Percentiles rank a stretch among this genome's conserved stretches.
Evolutionary conservation across 2,888 invertebrate genomes (phyloP).

Genomic region (Eristalis intricaria): DNA sequence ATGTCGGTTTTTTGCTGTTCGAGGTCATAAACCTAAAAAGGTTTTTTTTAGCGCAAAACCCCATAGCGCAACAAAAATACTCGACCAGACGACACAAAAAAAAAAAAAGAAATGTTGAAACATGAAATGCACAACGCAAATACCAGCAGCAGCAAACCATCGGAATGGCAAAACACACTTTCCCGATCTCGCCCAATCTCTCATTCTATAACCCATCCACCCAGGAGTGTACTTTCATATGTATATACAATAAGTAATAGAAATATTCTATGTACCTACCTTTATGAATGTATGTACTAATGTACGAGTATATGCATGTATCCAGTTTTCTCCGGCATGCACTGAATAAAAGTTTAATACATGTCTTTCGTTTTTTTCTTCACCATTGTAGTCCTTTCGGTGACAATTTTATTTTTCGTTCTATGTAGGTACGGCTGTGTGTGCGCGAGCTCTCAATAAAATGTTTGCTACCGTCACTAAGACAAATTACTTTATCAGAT

Average conservation of each 20-base stretch:
- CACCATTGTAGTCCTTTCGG: constrained; percentile 16
- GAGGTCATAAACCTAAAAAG: constrained; percentile 61
- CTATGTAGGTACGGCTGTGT: constrained; percentile 14
- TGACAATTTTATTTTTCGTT: constrained; percentile 65
- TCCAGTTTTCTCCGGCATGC: constrained; percentile 49
- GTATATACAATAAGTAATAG: constrained; percentile 47
- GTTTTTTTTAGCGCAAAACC: constrained; percentile 37
- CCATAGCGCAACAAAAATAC: constrained; percentile 13
- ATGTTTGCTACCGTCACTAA: constrained; percentile 72
- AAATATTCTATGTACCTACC: constrained; percentile 62
- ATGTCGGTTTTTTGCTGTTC: constrained; percentile 55
- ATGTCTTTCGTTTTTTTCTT: constrained; percentile 37
- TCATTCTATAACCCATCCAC: not conserved
- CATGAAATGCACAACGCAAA: constrained; percentile 24
- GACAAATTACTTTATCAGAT: constrained; percentile 73
- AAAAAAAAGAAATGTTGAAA: constrained; percentile 8
- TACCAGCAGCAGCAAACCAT: constrained; percentile 29
- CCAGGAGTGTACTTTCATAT: not conserved
- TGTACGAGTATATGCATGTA: not conserved
- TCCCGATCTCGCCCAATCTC: constrained; percentile 10
- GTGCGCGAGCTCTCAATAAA: constrained; percentile 63
- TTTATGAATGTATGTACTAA: constrained; percentile 12
- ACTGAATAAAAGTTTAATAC: constrained; percentile 64
- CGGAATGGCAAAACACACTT: constrained; percentile 22
- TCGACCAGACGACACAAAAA: constrained; percentile 21